These are phyloP conservation scores for Geodia barretti DNA, from an alignment of 37 sponge, comb jelly and placozoan genomes.

Conservation along the genomic window DNA sequence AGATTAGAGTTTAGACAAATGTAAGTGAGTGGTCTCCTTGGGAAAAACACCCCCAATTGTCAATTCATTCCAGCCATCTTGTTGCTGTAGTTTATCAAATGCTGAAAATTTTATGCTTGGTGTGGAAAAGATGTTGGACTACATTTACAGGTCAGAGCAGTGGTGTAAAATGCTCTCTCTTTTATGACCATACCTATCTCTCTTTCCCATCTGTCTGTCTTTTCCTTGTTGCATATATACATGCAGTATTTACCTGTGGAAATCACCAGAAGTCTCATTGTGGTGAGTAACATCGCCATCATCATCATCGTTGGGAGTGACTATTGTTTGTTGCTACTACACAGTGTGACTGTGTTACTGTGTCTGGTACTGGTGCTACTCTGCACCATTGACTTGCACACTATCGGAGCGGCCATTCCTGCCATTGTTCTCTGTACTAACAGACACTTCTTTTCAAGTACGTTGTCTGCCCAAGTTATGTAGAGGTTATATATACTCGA, in stretches of 20 bases:
- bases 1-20: neutral
- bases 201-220: neutral
- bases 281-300: constrained; percentile 33
- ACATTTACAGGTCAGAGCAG: constrained; percentile 23
- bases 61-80: neutral
- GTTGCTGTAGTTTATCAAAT: constrained; percentile 20
- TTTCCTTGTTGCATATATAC: neutral
- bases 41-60: neutral
- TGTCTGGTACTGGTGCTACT: constrained; percentile 21
- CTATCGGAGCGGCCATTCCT: constrained; percentile 15
- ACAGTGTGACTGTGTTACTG: constrained; percentile 31
- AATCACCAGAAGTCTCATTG: constrained; percentile 42
- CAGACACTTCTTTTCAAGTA: constrained; percentile 36
- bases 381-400: constrained; percentile 19
- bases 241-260: constrained; percentile 29
- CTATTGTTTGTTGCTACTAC: neutral
- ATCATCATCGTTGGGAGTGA: neutral
- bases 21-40: neutral
- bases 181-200: neutral
- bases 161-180: neutral
- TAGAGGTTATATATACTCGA: too few relatives aligned
- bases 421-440: constrained; percentile 28
- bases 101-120: neutral
- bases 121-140: constrained; percentile 4
- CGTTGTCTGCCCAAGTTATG: too few relatives aligned